Evolutionary conservation across 2,888 invertebrate genomes (phyloP), one percentile per base, ranked within the genome.

Genomic region (Nyleta sp.): DNA sequence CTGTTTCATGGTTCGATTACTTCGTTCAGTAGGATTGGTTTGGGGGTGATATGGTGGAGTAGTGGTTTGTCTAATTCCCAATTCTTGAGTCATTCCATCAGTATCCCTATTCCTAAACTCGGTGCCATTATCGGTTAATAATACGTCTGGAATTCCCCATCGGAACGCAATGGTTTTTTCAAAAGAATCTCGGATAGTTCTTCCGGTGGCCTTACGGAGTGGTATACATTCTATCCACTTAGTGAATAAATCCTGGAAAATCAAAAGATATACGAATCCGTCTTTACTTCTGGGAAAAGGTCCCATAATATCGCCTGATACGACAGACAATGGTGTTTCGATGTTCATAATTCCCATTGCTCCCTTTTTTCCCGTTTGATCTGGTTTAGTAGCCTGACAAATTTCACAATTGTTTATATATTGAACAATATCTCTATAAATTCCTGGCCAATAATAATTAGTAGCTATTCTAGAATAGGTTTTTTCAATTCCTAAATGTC

Each of bases 361-460:
- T 1, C 57, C 42, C 6, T 20, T 8, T 22, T 20, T 13, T 11
- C 44, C 44, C 8, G 10, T 20, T 5, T 11, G 44, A n/a, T 46
- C 6, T 10, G 22, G 10, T 8, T 46, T 46, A 46, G 22, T 18
- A 11, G 20, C 22, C 22, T 46, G 20, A 46, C 44, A 46, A 22
- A 11, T n/a, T 18, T 20, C 4, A 11, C 44, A 46, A 11, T 17
- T 15, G 5, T 7, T 15, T n/a, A 42, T 15, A 22, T 17, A 42
- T 15, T 46, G 2, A 10, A 22, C 13, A 31, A 70, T 20, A 5
- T 46, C 44, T 11, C 6, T 20, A 0, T 20, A 35, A 2, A 57
- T n/a, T 7, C 46, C 40, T 2, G 59, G 48, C 57, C 68, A 59
- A 48, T 35, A 62, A 13, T 62, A 62, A 4, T 11, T 4, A 5